Conservation (phyloP, 30 jellyfish, hydroid and myxozoan species). For the Aurelia coerulea region DNA sequence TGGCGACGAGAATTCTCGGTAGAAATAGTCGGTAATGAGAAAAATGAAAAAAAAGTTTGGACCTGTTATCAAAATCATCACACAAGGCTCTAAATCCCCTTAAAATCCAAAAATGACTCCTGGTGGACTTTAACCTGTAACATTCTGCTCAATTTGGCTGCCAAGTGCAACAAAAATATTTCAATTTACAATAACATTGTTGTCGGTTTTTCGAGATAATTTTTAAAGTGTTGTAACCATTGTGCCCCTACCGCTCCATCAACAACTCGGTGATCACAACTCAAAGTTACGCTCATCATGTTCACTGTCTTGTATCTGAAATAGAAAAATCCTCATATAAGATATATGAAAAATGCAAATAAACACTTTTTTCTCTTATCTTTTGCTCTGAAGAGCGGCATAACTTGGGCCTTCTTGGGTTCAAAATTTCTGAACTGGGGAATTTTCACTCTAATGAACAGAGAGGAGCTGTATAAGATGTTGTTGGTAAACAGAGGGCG, state of each 20-base stretch:
- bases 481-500: background rate
- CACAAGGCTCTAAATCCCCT: no score
- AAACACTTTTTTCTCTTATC: background rate
- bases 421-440: background rate
- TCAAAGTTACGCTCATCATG: conserved; percentile 94
- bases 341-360: background rate
- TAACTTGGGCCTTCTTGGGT: no score
- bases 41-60: no score
- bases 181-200: conserved; percentile 81
- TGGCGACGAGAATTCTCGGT: no score
- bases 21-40: no score
- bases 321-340: background rate
- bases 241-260: conserved; percentile 99
- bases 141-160: no score
- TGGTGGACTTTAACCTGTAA: no score
- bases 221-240: conserved; percentile 91
- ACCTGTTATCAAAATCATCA: no score
- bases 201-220: conserved; percentile 89
- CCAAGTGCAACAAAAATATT: no score
- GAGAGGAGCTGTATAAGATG: background rate
- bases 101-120: no score
- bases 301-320: conserved; percentile 71
- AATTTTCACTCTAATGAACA: background rate
- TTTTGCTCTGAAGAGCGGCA: no score
- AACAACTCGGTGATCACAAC: conserved; percentile 98